Conservation (phyloP, 2,113 vertebrate genomes). For the Dasyornis broadbenti region DNA sequence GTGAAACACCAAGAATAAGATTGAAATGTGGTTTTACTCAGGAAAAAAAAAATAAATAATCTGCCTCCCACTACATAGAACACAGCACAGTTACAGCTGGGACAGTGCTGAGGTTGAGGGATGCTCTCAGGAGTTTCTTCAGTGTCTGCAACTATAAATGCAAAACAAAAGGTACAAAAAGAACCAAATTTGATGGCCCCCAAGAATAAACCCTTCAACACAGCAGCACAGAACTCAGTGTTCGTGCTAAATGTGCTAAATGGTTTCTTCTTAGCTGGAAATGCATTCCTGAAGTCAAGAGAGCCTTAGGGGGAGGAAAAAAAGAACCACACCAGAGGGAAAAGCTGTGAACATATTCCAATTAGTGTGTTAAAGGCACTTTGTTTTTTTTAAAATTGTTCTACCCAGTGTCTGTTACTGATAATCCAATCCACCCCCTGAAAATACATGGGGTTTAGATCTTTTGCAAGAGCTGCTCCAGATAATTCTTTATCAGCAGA, state of each 20-base stretch:
- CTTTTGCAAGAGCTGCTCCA: neutral
- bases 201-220: neutral
- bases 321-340: neutral
- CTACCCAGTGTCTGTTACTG: neutral
- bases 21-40: neutral
- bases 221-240: neutral
- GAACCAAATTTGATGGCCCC: neutral
- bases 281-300: neutral
- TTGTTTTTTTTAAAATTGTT: neutral
- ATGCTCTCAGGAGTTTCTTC: neutral
- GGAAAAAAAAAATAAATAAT: conserved; percentile 4
- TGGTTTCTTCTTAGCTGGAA: neutral
- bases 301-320: neutral
- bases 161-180: neutral
- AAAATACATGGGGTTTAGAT: neutral
- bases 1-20: neutral
- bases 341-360: neutral
- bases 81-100: neutral
- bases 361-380: neutral
- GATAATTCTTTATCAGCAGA: neutral
- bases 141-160: neutral
- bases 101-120: neutral
- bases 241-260: neutral
- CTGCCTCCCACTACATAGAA: neutral
- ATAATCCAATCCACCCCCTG: neutral